Percentiles rank a stretch among this genome's conserved stretches.
Conservation (phyloP, 2,888 invertebrate genomes). For the Lochmaea capreae region DNA sequence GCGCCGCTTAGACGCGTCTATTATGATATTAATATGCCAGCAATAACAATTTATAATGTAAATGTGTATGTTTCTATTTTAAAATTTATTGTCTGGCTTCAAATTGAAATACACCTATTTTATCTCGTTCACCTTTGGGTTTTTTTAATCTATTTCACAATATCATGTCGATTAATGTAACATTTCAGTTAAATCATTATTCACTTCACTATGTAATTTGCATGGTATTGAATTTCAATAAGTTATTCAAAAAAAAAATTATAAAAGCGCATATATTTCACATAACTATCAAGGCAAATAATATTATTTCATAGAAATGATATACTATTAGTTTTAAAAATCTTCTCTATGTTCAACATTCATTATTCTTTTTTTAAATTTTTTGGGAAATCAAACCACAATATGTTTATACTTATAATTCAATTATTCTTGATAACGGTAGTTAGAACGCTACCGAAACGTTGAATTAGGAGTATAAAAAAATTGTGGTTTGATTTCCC, state of each 20-base stretch:
- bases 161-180: slow-evolving; percentile 16
- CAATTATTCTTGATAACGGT: too few relatives aligned
- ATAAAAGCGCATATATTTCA: not conserved
- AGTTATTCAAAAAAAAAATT: not conserved
- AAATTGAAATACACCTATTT: slow-evolving; percentile 19
- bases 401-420: too few relatives aligned
- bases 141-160: slow-evolving; percentile 22
- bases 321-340: too few relatives aligned
- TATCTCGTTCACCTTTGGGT: slow-evolving; percentile 36
- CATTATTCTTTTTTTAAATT: too few relatives aligned
- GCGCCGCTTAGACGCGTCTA: slow-evolving; percentile 37
- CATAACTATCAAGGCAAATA: not conserved
- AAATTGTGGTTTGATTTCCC: too few relatives aligned
- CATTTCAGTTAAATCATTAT: slow-evolving; percentile 15
- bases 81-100: slow-evolving; percentile 26
- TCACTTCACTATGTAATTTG: slow-evolving; percentile 3
- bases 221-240: slow-evolving; percentile 7
- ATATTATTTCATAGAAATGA: not conserved
- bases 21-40: slow-evolving; percentile 34
- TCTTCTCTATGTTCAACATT: too few relatives aligned
- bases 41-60: slow-evolving; percentile 37
- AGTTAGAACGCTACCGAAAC: too few relatives aligned
- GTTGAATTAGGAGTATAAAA: too few relatives aligned
- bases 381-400: too few relatives aligned
- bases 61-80: slow-evolving; percentile 31